Conservation (phyloP, 2,113 vertebrate species). For the Galbula dea region DNA sequence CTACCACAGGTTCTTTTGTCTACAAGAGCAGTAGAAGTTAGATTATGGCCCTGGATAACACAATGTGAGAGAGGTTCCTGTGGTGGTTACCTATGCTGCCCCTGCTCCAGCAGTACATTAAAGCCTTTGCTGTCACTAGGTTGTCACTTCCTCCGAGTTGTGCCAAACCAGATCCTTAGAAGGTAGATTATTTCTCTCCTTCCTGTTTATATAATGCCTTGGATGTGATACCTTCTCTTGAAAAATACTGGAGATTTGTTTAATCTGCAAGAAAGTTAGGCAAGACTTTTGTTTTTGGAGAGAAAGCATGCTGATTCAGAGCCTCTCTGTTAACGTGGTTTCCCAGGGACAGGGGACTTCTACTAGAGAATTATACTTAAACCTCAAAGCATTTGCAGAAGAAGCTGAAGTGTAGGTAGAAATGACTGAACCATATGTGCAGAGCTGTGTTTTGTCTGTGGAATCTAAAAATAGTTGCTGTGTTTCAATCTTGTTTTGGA, state of each 20-base stretch:
- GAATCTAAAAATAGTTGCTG: slow-evolving; percentile 12
- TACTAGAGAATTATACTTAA: background rate
- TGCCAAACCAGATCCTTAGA: background rate
- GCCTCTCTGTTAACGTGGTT: background rate
- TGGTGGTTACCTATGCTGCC: background rate
- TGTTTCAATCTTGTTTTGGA: background rate
- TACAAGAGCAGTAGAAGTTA: background rate
- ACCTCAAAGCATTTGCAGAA: background rate
- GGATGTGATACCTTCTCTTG: background rate
- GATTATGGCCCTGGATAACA: background rate
- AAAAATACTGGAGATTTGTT: background rate
- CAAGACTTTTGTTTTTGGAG: background rate
- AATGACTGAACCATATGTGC: background rate
- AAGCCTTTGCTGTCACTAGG: background rate
- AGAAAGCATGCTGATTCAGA: background rate
- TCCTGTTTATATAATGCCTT: background rate
- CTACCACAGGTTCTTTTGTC: background rate
- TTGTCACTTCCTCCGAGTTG: background rate
- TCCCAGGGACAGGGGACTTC: background rate
- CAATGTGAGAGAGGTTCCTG: background rate
- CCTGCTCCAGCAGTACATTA: background rate
- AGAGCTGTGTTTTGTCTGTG: slow-evolving; percentile 11
- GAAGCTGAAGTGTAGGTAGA: slow-evolving; percentile 14
- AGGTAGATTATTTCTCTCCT: background rate
- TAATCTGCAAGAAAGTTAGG: background rate